Evolutionary conservation across 2,797 vertebrate species (phyloP), one percentile per base, ranked within the genome.

Genomic region (Xenentodon cancila): DNA sequence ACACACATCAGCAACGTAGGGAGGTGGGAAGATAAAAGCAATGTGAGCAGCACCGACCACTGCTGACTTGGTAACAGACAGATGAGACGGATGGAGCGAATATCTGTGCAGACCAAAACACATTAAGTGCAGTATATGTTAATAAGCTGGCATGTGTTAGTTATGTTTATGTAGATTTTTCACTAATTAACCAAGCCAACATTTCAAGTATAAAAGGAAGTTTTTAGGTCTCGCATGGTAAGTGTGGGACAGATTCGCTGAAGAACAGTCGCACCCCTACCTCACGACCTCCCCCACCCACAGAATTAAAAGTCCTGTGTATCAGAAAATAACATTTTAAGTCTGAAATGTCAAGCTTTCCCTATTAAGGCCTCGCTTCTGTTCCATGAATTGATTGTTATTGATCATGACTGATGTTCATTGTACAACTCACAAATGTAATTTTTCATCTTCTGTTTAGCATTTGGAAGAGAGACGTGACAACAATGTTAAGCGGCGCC

Each of bases 381-480:
- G 43, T 71, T 62, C 58, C 75, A 75, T 73, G 61, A 77, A 90
- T 77, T 87, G 84, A 86, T 86, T 84, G 88, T 77, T 88, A 91
- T 84, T 86, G 87, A 91, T 89, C 80, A 77, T 86, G 87, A 92
- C 77, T 85, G 86, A 89, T 87, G 81, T 80, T 73, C 65, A 82
- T 84, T 88, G 73, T 91, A 91, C 77, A 69, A 61, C 70, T 75
- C 71, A 67, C 59, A 79, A 73, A 88, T 82, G 71, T 80, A 77
- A 88, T 85, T 89, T 67, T 86, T 75, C 71, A 87, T 89, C 69
- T 72, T 81, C 71, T 81, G 76, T 80, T 91, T 80, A 89, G 82
- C 82, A 84, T 87, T 82, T 85, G 57, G 34, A 50, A 59, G 49
- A 71, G 55, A 56, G 53, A 75, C 51, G 68, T 87, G 88, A 84